Evolutionary conservation across 2,797 vertebrate genomes (phyloP).

Genomic region (Euphonia xanthogaster): DNA sequence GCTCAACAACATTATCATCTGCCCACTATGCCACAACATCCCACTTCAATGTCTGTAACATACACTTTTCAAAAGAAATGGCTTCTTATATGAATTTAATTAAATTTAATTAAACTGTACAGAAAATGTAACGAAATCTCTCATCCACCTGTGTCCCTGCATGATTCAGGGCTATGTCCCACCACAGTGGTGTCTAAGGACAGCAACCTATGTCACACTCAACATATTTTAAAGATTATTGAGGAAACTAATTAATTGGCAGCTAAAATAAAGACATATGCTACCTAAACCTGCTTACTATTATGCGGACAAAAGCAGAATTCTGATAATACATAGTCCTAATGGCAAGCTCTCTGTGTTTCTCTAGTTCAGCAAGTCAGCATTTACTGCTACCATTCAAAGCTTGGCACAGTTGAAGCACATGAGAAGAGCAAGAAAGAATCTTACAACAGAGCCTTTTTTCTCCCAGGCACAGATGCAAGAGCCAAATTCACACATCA

Average conservation of each 20-base stretch:
- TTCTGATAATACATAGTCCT: neutral
- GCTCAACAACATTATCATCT: neutral
- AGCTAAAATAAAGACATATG: neutral
- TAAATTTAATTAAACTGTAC: neutral
- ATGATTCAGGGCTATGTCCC: neutral
- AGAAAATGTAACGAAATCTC: neutral
- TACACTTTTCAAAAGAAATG: neutral
- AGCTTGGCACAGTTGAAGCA: neutral
- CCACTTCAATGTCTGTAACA: neutral
- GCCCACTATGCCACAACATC: neutral
- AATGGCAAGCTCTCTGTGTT: neutral
- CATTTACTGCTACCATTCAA: neutral
- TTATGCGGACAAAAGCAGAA: neutral
- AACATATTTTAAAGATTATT: neutral
- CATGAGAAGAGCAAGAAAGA: neutral
- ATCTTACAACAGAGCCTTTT: slow-evolving; percentile 2
- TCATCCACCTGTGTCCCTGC: neutral
- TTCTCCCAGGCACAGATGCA: neutral
- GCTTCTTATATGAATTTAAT: neutral
- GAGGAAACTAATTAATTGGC: neutral
- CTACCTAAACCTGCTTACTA: neutral
- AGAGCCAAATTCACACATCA: neutral
- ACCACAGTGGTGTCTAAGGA: neutral
- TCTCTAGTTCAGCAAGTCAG: neutral
- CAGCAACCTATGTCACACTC: neutral